Evolutionary conservation across 2,797 vertebrate genomes (phyloP), one percentile per base, ranked within the genome.

Genomic region (Hypotaenidia philippensis): DNA sequence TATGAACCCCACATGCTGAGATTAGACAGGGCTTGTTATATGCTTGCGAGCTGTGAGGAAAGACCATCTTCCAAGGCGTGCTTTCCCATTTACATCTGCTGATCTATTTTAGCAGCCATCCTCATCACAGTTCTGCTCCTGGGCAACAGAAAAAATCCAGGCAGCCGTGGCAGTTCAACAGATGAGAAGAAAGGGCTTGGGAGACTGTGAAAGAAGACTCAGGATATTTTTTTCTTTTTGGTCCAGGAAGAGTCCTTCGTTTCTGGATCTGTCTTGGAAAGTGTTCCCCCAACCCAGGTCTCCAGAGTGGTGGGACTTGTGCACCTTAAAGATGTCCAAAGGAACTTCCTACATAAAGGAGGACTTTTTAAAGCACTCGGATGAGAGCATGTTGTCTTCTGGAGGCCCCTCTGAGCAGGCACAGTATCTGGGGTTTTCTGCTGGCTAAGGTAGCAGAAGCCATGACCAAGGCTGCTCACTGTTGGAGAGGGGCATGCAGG

Each of bases 121-220:
- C 8, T 69, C 16, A 45, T 75, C 22, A 59, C 26, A 41, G 14
- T 8, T 64, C 16, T 65, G 6, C 6, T 85, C 21, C 36, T 45
- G 8, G 19, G 10, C 4, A 44, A 17, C 0, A 53, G 20, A 19
- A 44, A 59, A 90, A 78, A 13, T 38, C 5, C 1, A 2, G 5
- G 18, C 36, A 87, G 11, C 6, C 1, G 1, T 32, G 12, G 4
- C 2, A n/a, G 25, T 53, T 71, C 41, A 47, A 23, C 0, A 3
- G 29, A 27, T 31, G 13, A 64, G 29, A 87, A 11, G 16, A 84
- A 65, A 64, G 2, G 5, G 9, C 17, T 81, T 36, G 53, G 19
- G 5, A 82, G 12, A 38, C 21, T 55, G 23, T 16, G 32, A 59
- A 70, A 65, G 2, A 2, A 49, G 23, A 50, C 49, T 50, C 23